Base-by-base conservation (phyloP, 2,797 vertebrate genomes). In the Phylloscopus collybita region DNA sequence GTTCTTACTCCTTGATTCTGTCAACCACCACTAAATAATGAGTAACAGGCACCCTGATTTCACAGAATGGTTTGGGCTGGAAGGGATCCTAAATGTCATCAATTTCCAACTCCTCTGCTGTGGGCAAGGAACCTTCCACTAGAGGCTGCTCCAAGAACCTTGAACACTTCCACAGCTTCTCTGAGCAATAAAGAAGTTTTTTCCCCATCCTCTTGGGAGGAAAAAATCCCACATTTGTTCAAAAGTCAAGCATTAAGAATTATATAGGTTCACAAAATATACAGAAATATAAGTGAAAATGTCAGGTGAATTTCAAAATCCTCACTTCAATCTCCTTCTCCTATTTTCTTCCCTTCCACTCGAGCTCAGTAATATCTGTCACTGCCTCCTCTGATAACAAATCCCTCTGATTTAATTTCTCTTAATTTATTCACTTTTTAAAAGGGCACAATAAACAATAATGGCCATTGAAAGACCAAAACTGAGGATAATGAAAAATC, bases 371-470 rank as follows among this genome's bases (percentile, higher is more conserved):
- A 83, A 16, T 50, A 82, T 36, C 66, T 80, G 34, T 76, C 76
- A 80, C 59, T 61, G 36, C 23, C 34, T 89, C 25, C 61, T n/a
- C 49, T 76, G 54, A 73, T 21, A 93, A 91, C 13, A 64, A 89
- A 71, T 73, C 32, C n/a, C 32, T 73, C 59, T 66, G 42, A 71
- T 86, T 96, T 72, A 57, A 38, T 42, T 85, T 60, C 56, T 54
- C 20, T 60, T 81, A 74, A 90, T 88, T 78, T 59, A 72, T 88
- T 86, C 26, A 26, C 36, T 84, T 93, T 90, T 78, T 11, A 7
- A 89, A 95, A 93, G 70, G 66, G n/a, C 72, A 79, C 45, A 53
- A 49, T 56, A 92, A 81, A 80, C 66, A 94, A 23, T 66, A 84
- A 87, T 29, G n/a, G 29, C 36, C n/a, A 57, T 6, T 50, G 44